A percentile compares a stretch with the other conserved stretches of the same genome.
phyloP scores from a whole-genome alignment of 1,140 invertebrate species.

The Solenopsis fugax region DNA sequence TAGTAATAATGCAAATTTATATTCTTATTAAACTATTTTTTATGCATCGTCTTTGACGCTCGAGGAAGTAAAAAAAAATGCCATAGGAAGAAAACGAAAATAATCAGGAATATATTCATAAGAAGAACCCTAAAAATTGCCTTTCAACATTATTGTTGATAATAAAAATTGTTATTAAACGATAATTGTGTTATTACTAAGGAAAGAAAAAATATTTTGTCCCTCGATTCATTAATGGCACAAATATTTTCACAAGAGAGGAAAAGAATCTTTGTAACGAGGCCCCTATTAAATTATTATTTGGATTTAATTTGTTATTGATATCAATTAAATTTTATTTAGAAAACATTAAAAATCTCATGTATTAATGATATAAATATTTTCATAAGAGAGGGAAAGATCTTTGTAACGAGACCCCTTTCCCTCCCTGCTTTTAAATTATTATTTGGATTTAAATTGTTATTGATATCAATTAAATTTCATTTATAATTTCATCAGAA shows the following conservation, averaged over 20 bases:
- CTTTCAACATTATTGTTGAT: not conserved
- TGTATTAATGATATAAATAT: constrained; percentile 38
- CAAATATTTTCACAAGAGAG: constrained; percentile 28
- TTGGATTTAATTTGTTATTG: not conserved
- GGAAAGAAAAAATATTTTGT: constrained; percentile 23
- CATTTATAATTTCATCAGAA: not conserved
- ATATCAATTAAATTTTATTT: not conserved
- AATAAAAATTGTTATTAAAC: not conserved
- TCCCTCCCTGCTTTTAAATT: too few relatives aligned
- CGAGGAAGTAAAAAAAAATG: not conserved
- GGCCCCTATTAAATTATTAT: not conserved
- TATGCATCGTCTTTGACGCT: not conserved
- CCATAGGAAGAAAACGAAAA: not conserved
- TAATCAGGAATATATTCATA: not conserved
- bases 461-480: not conserved
- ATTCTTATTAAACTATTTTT: not conserved
- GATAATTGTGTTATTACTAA: not conserved
- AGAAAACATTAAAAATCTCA: not conserved
- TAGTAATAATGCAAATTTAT: not conserved
- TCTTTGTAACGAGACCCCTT: not conserved
- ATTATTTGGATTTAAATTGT: not conserved
- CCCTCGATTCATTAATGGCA: not conserved
- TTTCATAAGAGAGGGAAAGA: not conserved
- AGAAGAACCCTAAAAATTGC: not conserved
- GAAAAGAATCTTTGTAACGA: not conserved